A percentile compares a stretch with the other conserved stretches of the same genome.
Conservation (phyloP, 35 echinoderm and acorn worm species). For the Heliocidaris erythrogramma region DNA sequence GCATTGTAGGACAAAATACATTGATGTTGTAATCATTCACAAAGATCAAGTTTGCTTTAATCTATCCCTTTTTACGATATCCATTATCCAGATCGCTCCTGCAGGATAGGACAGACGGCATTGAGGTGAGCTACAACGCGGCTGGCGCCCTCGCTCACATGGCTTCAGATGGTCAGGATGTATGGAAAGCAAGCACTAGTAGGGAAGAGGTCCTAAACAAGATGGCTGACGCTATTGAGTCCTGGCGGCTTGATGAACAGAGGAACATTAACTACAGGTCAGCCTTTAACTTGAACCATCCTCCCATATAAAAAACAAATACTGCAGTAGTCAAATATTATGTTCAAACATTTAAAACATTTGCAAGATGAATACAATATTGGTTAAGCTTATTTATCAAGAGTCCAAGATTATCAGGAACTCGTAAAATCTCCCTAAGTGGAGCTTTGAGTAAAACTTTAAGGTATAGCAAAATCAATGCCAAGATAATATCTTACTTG, state of each 20-base stretch:
- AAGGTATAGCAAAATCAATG: too few relatives aligned
- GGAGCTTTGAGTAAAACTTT: too few relatives aligned
- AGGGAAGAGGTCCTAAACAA: conserved; percentile 58
- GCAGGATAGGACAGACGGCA: conserved; percentile 79
- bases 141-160: conserved; percentile 94
- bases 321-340: neutral
- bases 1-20: too few relatives aligned
- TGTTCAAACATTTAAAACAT: neutral
- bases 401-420: too few relatives aligned
- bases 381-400: neutral
- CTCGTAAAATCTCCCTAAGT: too few relatives aligned
- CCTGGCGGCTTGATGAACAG: conserved; percentile 85
- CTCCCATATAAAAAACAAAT: neutral
- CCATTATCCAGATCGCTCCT: conserved; percentile 66
- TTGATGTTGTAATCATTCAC: too few relatives aligned
- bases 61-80: neutral
- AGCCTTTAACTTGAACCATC: neutral
- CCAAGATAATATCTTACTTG: too few relatives aligned
- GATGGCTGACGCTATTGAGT: conserved; percentile 75
- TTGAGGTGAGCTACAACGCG: conserved; percentile 98
- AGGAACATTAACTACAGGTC: conserved; percentile 99
- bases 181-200: conserved; percentile 44
- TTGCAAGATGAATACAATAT: neutral
- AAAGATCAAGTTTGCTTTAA: too few relatives aligned
- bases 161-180: conserved; percentile 74